Evolutionary conservation across 2,888 invertebrate species (phyloP).

Genomic region (Hofmannophila pseudospretella): DNA sequence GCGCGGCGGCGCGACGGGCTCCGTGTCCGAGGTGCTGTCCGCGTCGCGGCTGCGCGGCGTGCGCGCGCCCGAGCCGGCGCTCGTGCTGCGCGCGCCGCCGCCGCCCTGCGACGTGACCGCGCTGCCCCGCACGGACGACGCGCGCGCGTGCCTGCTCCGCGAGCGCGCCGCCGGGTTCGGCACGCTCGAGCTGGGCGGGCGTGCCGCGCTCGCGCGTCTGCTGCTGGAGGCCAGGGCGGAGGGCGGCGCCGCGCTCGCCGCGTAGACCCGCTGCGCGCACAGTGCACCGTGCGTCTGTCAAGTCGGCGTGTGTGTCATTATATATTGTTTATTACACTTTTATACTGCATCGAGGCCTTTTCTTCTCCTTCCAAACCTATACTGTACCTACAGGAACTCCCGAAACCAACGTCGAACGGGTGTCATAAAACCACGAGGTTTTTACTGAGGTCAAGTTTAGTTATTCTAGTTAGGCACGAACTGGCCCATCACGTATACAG

Average conservation of each 20-base stretch:
- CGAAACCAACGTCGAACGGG: too few relatives aligned
- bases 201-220: slow-evolving; percentile 76
- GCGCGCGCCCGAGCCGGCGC: slow-evolving; percentile 88
- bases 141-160: slow-evolving; percentile 19
- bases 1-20: slow-evolving; percentile 19
- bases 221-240: slow-evolving; percentile 57
- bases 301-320: too few relatives aligned
- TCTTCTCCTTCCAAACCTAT: too few relatives aligned
- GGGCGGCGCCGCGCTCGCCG: slow-evolving; percentile 39
- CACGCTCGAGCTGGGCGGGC: slow-evolving; percentile 52
- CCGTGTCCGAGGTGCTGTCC: slow-evolving; percentile 38
- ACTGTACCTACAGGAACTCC: too few relatives aligned
- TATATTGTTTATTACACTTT: too few relatives aligned
- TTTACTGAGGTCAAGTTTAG: too few relatives aligned
- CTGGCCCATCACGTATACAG: too few relatives aligned
- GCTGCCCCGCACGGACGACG: slow-evolving; percentile 59
- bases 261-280: neutral
- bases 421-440: too few relatives aligned
- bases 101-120: slow-evolving; percentile 38
- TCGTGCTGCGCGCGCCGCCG: slow-evolving; percentile 47
- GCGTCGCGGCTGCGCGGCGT: slow-evolving; percentile 83
- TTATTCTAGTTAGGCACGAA: too few relatives aligned
- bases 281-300: neutral
- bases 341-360: too few relatives aligned
- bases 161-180: slow-evolving; percentile 22